These are phyloP conservation scores for Trichogramma pretiosum DNA, from an alignment of 1,140 invertebrate species.

Conservation along the genomic window DNA sequence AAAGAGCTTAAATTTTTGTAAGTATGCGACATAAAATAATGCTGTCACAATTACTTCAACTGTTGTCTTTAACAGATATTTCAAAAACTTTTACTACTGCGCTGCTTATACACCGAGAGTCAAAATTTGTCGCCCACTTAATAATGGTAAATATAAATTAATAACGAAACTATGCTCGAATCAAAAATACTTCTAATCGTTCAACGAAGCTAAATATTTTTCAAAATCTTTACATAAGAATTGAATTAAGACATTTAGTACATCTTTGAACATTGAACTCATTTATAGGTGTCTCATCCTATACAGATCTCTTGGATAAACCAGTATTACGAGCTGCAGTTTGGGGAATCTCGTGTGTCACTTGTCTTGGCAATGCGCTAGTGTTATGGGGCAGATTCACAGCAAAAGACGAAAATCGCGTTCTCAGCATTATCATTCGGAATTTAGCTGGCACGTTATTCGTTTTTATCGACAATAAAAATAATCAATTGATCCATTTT, in stretches of 20 bases:
- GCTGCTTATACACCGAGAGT: conserved; percentile 53
- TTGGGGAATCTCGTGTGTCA: conserved; percentile 64
- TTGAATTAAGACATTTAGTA: neutral
- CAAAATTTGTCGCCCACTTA: conserved; percentile 54
- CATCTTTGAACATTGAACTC: neutral
- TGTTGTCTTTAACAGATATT: conserved; percentile 46
- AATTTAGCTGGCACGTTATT: conserved; percentile 56
- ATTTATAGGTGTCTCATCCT: conserved; percentile 59
- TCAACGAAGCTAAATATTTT: neutral
- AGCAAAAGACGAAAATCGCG: conserved; percentile 51
- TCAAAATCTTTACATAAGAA: neutral
- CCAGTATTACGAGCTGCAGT: conserved; percentile 55
- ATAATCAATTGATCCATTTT: conserved; percentile 17
- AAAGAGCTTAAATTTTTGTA: conserved; percentile 47
- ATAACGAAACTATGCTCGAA: neutral
- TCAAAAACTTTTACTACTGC: conserved; percentile 65
- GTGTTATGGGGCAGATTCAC: conserved; percentile 61
- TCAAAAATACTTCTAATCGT: neutral
- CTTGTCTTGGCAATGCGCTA: conserved; percentile 56
- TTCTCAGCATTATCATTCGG: conserved; percentile 56
- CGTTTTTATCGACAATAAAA: neutral
- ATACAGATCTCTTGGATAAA: conserved; percentile 54
- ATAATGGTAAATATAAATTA: conserved; percentile 50
- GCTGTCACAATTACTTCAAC: neutral
- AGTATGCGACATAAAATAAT: conserved; percentile 15